Evolutionary conservation across 2,797 vertebrate species (phyloP), one percentile per base, ranked within the genome.

Genomic region (Knipowitschia caucasica): DNA sequence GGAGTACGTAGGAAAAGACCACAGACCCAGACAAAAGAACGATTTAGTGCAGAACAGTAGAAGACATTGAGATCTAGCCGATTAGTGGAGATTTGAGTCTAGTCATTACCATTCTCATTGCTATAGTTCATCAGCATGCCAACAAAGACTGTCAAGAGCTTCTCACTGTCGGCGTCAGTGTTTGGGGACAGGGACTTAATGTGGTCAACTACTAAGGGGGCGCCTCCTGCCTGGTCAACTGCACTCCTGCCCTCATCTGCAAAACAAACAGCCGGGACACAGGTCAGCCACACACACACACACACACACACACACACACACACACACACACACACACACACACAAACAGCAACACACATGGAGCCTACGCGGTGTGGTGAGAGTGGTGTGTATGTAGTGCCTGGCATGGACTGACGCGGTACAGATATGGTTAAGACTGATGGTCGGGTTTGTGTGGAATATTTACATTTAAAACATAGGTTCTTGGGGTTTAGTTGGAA

Each of bases 51-150:
- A 64, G 57, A 0, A 31, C 21, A 43, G 36, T 33, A 58, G 15
- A 53, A 12, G 62, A 69, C 67, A 34, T 54, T 36, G n/a, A 68
- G 66, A 42, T 64, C 45, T 66, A 31, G 29, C 70, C 75, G 73
- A 82, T 80, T 82, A 84, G 78, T 83, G 46, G 36, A 47, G 35
- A 70, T 57, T 66, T 77, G 54, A 68, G 70, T 79, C 56, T 71
- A 62, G 69, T 95, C 84, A 91, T 91, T 99, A 99, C 96, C 96
- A 98, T 99, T 96, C 93, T 98, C 94, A 99, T 95, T 98, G 96
- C 96, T 97, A 98, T 98, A 98, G 96, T 99, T 99, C 95, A 97
- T 94, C 96, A 99, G 95, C 95, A 98, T 97, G 96, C 96, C 96
- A 98, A 95, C 98, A 95, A 99, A 95, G 94, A 99, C 96, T 94